Conservation (phyloP, 2,797 vertebrate species). For the Petrocephalus schoutedeni region DNA sequence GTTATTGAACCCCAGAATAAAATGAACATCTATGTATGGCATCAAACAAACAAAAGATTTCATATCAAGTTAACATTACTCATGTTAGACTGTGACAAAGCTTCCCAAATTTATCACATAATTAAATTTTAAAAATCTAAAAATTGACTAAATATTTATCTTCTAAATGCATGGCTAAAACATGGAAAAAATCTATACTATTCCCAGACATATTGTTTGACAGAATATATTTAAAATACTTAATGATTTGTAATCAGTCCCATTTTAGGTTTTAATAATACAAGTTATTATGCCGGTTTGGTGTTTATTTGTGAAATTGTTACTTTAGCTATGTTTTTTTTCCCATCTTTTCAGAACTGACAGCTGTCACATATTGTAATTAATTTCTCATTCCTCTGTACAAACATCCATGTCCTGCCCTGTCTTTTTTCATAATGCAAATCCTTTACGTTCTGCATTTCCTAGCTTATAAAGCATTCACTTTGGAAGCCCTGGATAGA, state of each 20-base stretch:
- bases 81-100: no score
- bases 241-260: slow-evolving; percentile 40
- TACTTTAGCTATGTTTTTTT: slow-evolving; percentile 50
- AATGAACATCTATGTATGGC: neutral
- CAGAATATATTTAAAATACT: slow-evolving; percentile 49
- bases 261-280: slow-evolving; percentile 55
- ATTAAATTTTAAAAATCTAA: neutral
- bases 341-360: slow-evolving; percentile 51
- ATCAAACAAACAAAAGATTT: neutral
- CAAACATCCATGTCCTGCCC: slow-evolving; percentile 57
- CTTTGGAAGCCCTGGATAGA: slow-evolving; percentile 58
- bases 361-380: slow-evolving; percentile 56
- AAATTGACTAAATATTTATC: neutral
- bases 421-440: slow-evolving; percentile 62
- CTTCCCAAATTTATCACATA: neutral
- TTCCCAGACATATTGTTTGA: slow-evolving; percentile 32
- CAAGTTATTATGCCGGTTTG: slow-evolving; percentile 56
- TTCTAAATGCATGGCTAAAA: neutral
- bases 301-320: slow-evolving; percentile 57
- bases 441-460: slow-evolving; percentile 54
- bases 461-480: slow-evolving; percentile 58
- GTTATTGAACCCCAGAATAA: neutral
- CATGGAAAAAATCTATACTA: neutral
- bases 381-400: slow-evolving; percentile 63
- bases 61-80: neutral